A percentile compares a stretch with the other conserved stretches of the same genome.
These are phyloP conservation scores for Apteryx owenii DNA, from an alignment of 2,113 vertebrate species.

Conservation along the genomic window DNA sequence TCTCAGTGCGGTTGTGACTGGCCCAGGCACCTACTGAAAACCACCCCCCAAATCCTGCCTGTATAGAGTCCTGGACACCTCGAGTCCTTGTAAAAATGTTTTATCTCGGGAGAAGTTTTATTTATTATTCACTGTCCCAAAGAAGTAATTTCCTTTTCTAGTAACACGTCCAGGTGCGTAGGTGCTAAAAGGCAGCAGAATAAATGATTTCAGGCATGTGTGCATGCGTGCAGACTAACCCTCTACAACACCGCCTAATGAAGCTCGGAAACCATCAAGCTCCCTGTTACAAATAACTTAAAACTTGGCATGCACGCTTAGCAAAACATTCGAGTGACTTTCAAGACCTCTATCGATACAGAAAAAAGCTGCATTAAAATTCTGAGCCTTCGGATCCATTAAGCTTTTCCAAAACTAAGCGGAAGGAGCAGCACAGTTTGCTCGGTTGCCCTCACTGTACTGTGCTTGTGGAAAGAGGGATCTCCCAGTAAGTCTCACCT, in stretches of 20 bases:
- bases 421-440: background rate
- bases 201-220: background rate
- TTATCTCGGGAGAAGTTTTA: background rate
- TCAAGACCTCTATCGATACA: conserved; percentile 21
- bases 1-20: background rate
- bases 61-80: background rate
- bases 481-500: fast-evolving
- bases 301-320: background rate
- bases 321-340: conserved; percentile 18
- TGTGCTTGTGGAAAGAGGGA: background rate
- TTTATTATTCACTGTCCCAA: background rate
- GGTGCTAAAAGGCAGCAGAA: background rate
- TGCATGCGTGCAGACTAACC: background rate
- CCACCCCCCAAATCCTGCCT: background rate
- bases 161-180: background rate
- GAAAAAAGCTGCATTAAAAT: conserved; percentile 16
- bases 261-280: background rate
- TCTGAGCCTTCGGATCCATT: background rate
- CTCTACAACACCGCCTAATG: background rate
- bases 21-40: background rate
- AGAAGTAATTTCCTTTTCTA: background rate
- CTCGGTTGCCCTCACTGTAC: fast-evolving
- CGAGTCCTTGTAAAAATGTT: background rate
- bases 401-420: conserved; percentile 11
- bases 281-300: background rate